Conservation (phyloP, 2,888 invertebrate genomes). For the Baccha elongata region DNA sequence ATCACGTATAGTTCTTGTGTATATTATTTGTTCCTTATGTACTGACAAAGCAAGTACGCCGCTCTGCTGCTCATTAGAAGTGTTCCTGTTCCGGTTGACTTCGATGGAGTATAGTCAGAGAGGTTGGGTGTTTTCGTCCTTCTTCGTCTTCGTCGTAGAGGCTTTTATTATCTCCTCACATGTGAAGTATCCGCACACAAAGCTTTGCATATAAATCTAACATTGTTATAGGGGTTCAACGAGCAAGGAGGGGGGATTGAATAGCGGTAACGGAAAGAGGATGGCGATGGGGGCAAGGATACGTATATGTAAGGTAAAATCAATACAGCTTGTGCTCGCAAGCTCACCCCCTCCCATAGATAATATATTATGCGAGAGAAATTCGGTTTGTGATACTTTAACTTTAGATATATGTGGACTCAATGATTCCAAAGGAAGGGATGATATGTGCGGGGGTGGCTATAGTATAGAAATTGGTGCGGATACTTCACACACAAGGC, state of each 20-base stretch:
- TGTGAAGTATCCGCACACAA: conserved; percentile 71
- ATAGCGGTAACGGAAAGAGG: not conserved
- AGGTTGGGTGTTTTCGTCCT: conserved; percentile 4
- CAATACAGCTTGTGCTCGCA: conserved; percentile 62
- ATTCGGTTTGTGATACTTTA: conserved; percentile 72
- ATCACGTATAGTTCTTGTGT: conserved; percentile 43
- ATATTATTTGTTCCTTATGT: conserved; percentile 60
- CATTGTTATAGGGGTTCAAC: conserved; percentile 48
- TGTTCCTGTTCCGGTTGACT: conserved; percentile 74
- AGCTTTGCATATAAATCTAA: conserved; percentile 69
- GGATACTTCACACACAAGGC: conserved; percentile 66
- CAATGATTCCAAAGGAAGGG: conserved; percentile 54
- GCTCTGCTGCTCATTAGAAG: conserved; percentile 72
- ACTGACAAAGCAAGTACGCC: conserved; percentile 69
- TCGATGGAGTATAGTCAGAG: conserved; percentile 25
- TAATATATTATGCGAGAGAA: conserved; percentile 67
- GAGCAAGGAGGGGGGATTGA: not conserved
- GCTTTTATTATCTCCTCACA: conserved; percentile 73
- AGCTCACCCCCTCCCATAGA: not conserved
- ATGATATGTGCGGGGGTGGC: not conserved
- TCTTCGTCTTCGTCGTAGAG: conserved; percentile 30
- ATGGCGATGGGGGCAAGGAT: conserved; percentile 16
- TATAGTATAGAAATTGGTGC: conserved; percentile 9
- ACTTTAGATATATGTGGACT: conserved; percentile 73
- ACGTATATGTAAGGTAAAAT: conserved; percentile 59